Conservation (phyloP, 2,797 vertebrate species). For the Parotocinclus haroldoi region DNA sequence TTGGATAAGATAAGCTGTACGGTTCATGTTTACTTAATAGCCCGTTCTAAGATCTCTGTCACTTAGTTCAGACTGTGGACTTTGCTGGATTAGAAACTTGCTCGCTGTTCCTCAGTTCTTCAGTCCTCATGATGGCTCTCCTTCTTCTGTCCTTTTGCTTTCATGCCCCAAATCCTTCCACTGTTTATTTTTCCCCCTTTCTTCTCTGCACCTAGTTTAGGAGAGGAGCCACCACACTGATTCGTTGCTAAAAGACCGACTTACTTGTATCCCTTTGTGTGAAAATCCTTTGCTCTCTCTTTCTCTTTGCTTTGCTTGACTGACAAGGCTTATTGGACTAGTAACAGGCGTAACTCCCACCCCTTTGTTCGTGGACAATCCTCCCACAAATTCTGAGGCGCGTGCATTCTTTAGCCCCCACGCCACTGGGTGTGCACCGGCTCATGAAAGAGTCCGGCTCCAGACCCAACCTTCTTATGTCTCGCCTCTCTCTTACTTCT, state of each 20-base stretch:
- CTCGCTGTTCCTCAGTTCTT: constrained; percentile 35
- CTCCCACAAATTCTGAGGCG: constrained; percentile 95
- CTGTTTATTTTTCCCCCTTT: constrained; percentile 86
- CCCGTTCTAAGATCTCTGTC: not conserved
- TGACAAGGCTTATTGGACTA: constrained; percentile 99
- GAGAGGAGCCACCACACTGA: constrained; percentile 89
- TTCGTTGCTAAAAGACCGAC: constrained; percentile 98
- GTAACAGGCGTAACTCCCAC: constrained; percentile 97
- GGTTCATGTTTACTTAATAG: too few species aligned
- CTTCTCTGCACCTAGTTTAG: constrained; percentile 85
- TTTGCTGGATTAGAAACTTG: constrained; percentile 22
- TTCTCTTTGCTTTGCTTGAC: constrained; percentile 94
- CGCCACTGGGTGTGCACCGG: constrained; percentile 93
- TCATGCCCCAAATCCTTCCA: constrained; percentile 77
- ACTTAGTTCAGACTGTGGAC: constrained; percentile 15
- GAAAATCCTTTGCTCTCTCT: constrained; percentile 93
- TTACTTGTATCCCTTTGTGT: constrained; percentile 99
- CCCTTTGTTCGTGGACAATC: constrained; percentile 97
- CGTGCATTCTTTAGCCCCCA: constrained; percentile 91
- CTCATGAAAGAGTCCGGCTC: constrained; percentile 92
- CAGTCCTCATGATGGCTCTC: constrained; percentile 44
- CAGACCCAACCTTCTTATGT: constrained; percentile 84
- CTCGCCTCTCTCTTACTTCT: constrained; percentile 75
- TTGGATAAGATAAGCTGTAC: too few species aligned
- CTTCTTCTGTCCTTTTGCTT: constrained; percentile 50